Percentiles rank a stretch among this genome's conserved stretches.
Conservation (phyloP, 2,113 vertebrate genomes). For the Malurus cyaneus region DNA sequence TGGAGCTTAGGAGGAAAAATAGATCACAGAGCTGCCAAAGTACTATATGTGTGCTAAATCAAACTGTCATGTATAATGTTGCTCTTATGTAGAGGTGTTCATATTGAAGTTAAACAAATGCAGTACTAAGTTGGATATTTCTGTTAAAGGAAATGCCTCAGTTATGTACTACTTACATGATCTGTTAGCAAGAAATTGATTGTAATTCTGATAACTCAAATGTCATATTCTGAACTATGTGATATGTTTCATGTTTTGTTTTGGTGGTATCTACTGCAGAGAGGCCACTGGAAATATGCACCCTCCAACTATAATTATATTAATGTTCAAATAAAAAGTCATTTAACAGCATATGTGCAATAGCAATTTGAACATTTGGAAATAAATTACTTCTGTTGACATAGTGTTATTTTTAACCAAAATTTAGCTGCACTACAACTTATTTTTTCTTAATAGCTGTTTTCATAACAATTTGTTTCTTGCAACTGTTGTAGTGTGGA, state of each 20-base stretch:
- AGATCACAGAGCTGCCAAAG: neutral
- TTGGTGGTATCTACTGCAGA: slow-evolving; percentile 45
- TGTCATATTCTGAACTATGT: neutral
- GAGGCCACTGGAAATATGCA: slow-evolving; percentile 9
- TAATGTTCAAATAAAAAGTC: slow-evolving; percentile 65
- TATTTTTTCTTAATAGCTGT: neutral
- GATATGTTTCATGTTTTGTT: slow-evolving; percentile 44
- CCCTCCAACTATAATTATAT: slow-evolving; percentile 57
- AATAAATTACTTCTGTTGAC: neutral
- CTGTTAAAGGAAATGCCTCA: neutral
- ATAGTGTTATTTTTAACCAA: neutral
- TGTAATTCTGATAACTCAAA: slow-evolving; percentile 45
- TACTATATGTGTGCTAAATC: neutral
- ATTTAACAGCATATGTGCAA: slow-evolving; percentile 36
- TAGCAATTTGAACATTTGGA: slow-evolving; percentile 20
- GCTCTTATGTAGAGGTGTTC: neutral
- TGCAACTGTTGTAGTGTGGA: neutral
- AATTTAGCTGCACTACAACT: neutral
- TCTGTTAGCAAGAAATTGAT: slow-evolving; percentile 2
- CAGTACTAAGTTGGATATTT: neutral
- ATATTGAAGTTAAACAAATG: slow-evolving; percentile 26
- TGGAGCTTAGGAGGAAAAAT: neutral
- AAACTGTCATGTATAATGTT: neutral
- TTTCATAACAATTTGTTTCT: neutral
- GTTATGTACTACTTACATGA: neutral